Conservation (phyloP, 1,140 invertebrate species). For the Ruditapes philippinarum region DNA sequence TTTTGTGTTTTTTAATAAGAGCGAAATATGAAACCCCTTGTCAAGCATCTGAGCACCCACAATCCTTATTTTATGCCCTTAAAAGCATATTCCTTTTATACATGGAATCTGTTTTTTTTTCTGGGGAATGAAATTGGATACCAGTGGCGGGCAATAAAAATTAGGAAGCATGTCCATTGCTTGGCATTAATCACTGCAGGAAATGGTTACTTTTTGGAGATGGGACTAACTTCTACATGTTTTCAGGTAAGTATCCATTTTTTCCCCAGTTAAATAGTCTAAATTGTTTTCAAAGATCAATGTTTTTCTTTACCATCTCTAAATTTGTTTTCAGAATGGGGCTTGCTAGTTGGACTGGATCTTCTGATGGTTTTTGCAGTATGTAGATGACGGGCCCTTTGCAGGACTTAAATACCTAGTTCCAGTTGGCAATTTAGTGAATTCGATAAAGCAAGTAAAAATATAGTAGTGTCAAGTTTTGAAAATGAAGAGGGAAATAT, state of each 20-base stretch:
- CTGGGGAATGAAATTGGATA: background rate
- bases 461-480: background rate
- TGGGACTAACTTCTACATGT: background rate
- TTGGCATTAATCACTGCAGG: slow-evolving; percentile 13
- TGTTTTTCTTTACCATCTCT: slow-evolving; percentile 9
- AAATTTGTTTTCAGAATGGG: slow-evolving; percentile 27
- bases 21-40: no score
- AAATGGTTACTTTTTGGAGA: background rate
- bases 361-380: background rate
- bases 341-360: background rate
- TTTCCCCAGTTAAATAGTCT: background rate
- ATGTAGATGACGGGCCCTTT: slow-evolving; percentile 29
- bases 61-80: no score
- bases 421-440: background rate
- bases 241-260: background rate
- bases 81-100: no score
- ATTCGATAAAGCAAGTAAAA: background rate
- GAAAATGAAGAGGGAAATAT: no score
- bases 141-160: background rate
- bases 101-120: background rate
- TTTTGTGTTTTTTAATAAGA: no score
- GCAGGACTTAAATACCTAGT: slow-evolving; percentile 23
- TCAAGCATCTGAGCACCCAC: no score
- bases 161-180: background rate
- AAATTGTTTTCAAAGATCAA: slow-evolving; percentile 26